A percentile compares a stretch with the other conserved stretches of the same genome.
phyloP scores from a whole-genome alignment of 2,888 invertebrate species.

The Merodon equestris region DNA sequence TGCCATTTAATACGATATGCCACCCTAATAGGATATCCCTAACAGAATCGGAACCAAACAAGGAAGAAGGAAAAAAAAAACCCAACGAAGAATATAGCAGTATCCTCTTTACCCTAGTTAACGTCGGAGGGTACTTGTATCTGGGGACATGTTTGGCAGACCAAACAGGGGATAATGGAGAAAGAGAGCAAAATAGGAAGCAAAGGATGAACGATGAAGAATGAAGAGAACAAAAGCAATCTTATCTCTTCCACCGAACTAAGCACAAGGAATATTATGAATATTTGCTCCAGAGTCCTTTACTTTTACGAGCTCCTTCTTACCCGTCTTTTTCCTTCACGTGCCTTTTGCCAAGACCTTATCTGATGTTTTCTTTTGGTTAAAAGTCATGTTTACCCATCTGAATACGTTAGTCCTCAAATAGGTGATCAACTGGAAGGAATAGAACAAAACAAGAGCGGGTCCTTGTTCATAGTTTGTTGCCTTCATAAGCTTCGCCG shows the following conservation, averaged over 20 bases:
- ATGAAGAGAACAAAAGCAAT: constrained; percentile 52
- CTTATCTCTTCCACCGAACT: constrained; percentile 66
- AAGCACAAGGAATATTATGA: constrained; percentile 58
- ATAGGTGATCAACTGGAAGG: constrained; percentile 35
- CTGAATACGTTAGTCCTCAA: constrained; percentile 33
- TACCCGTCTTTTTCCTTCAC: not conserved
- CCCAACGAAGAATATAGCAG: constrained; percentile 24
- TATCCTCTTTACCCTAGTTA: constrained; percentile 53
- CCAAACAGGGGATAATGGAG: not conserved
- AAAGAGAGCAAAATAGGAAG: constrained; percentile 10
- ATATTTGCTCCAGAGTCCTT: constrained; percentile 44
- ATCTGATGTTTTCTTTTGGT: not conserved
- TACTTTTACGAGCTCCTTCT: constrained; percentile 21
- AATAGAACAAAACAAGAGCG: constrained; percentile 7
- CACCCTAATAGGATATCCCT: constrained; percentile 40
- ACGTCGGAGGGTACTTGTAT: constrained; percentile 16
- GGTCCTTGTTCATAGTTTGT: constrained; percentile 18
- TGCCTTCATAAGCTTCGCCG: not conserved
- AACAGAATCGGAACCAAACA: not conserved
- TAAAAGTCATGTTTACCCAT: constrained; percentile 39
- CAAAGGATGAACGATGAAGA: constrained; percentile 20
- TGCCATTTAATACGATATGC: constrained; percentile 67
- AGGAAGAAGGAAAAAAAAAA: constrained; percentile 5
- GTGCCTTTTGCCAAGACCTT: constrained; percentile 4
- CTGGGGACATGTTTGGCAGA: constrained; percentile 42